Base-by-base conservation (phyloP, 1,140 invertebrate genomes). In the Rhagoletis pomonella region DNA sequence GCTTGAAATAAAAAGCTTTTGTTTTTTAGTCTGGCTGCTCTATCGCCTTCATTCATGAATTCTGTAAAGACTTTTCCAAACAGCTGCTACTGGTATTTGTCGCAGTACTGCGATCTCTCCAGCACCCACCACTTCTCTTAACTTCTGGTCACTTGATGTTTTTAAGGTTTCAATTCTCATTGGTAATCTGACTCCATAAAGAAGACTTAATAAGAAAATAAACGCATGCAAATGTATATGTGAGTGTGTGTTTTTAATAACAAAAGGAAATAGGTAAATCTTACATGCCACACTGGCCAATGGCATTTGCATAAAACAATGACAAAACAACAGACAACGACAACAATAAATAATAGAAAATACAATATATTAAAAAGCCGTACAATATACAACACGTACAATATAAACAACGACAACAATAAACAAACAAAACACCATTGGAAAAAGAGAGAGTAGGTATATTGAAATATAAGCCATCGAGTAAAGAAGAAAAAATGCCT, bases 311-410 rank as follows among this genome's bases (percentile, higher is more conserved):
- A 81, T 81, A 81, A 10, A 62, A 9, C 29, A 29, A 29, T 29
- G 29, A 29, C 29, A 29, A 29, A 29, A 29, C 0, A 29, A 77
- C 44, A 1, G 7, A 81, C 67, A 81, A 19, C 29, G 47, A 2
- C 47, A 81, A 81, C 19, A 81, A 81, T 81, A 81, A 73, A n/a
- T 47, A 73, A 50, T 73, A 17, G 69, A 73, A 73, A 73, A 73
- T 62, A 62, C n/a, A 4, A 62, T 73, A 44, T 73, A 73, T 50
- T 73, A 73, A 73, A 55, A 81, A 50, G 73, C 7, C 44, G n/a
- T 17, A 81, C 17, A 81, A 81, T 55, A 55, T 81, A 17, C 19
- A 81, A 55, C 29, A 29, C 29, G n/a, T n/a, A n/a, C n/a, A n/a
- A n/a, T n/a, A n/a, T n/a, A 81, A 55, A 17, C 7, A 81, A 55